These are phyloP conservation scores for Catharus ustulatus DNA, from an alignment of 2,797 vertebrate genomes.

Conservation along the genomic window DNA sequence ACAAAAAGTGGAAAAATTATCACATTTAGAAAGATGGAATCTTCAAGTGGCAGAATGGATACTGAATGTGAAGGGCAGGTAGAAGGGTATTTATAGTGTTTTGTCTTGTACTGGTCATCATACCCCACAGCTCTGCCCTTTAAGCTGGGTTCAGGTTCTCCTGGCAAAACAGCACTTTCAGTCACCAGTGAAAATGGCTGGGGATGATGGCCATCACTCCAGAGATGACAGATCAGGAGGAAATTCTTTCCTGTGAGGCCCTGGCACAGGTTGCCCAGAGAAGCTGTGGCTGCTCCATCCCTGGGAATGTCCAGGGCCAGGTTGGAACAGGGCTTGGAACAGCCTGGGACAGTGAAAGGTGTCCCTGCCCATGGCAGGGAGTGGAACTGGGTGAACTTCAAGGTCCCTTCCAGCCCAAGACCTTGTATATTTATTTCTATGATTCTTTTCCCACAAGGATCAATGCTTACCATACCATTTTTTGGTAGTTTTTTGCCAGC, in stretches of 20 bases:
- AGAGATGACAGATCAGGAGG: not conserved
- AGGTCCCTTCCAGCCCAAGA: not conserved
- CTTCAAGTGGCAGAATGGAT: not conserved
- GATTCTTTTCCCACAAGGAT: not conserved
- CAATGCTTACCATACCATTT: not conserved
- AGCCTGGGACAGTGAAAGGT: accelerated
- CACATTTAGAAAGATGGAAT: not conserved
- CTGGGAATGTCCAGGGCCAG: not conserved
- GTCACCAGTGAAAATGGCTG: not conserved
- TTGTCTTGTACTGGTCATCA: not conserved
- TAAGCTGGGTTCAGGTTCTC: not conserved
- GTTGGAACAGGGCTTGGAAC: not conserved
- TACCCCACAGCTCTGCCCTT: not conserved
- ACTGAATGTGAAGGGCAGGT: not conserved
- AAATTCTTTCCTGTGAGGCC: not conserved
- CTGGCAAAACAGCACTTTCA: not conserved
- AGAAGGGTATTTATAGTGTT: too few relatives aligned
- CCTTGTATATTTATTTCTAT: not conserved
- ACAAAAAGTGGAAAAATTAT: not conserved
- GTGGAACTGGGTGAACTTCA: not conserved
- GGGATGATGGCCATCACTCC: not conserved
- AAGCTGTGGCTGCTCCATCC: not conserved
- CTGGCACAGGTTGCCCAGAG: not conserved
- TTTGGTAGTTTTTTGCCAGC: not conserved
- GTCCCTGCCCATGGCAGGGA: not conserved